Base-by-base conservation (phyloP, 1,140 invertebrate species). In the Psilanteris sp. region DNA sequence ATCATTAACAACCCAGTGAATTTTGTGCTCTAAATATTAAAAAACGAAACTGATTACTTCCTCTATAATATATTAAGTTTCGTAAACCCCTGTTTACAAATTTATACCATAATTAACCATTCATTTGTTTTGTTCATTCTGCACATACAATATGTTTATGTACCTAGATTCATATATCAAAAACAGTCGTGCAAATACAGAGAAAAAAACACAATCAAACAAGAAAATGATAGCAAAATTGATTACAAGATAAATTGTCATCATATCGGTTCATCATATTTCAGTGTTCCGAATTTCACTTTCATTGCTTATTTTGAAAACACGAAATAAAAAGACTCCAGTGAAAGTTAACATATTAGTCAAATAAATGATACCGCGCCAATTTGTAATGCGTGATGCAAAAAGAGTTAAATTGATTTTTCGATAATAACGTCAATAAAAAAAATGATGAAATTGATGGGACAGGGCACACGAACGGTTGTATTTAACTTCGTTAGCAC, bases 291-390 rank as follows among this genome's bases (percentile, higher is more conserved):
- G 8, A 16, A 31, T 41, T 55, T 57, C 37, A 57, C 37, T 50
- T 50, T 41, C 34, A 15, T 2, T n/a, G 7, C 44, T 41, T 32
- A 24, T 57, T 57, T 57, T 32, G 15, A 4, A 6, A 14, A 11
- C 16, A 37, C 8, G 6, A 29, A 50, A 36, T 50, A 39, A 39
- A 55, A 41, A 41, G 9, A 6, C 27, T n/a, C 6, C 13, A 32
- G 37, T 55, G 52, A 55, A 55, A 55, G 52, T 55, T 41, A 32
- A 32, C 16, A 27, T 32, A 41, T 55, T 55, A 55, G 37, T 55
- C 52, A 43, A 41, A 55, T 41, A 55, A 41, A 43, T 55, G 54
- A 59, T 59, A 44, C 2, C 27, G 2, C 20, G 6, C 1, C 26
- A 41, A 44, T 44, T 44, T 34, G 39, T 59, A 59, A 59, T 59